Conservation (phyloP, 1,140 invertebrate genomes). For the Nasonia giraulti region DNA sequence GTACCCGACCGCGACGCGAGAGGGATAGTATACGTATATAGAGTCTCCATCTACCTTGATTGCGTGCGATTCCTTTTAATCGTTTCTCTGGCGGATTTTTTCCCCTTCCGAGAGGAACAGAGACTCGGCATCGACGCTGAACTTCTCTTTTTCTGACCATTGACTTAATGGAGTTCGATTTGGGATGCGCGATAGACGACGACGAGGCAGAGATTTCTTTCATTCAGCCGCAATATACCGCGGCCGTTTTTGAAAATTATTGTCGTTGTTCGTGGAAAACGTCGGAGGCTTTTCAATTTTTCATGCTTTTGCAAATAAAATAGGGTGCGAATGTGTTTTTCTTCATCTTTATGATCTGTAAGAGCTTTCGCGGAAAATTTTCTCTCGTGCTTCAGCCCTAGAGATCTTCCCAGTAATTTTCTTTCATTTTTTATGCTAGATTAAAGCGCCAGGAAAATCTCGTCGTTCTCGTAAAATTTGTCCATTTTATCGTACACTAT, state of each 20-base stretch:
- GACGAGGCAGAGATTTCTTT: background rate
- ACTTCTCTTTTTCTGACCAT: background rate
- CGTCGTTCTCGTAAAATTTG: no score
- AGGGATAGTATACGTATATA: background rate
- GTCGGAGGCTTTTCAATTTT: no score
- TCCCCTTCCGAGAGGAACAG: background rate
- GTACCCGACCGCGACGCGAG: background rate
- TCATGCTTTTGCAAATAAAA: no score
- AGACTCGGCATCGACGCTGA: background rate
- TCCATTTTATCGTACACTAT: no score
- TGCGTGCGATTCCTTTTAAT: constrained; percentile 34
- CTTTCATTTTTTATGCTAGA: no score
- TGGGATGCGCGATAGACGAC: background rate
- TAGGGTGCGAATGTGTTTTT: no score
- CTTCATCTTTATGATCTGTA: no score
- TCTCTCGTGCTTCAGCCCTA: no score
- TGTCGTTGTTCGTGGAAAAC: background rate
- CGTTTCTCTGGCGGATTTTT: background rate
- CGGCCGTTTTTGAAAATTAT: background rate
- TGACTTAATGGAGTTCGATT: constrained; percentile 6
- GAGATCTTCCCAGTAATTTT: no score
- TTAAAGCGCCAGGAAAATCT: no score
- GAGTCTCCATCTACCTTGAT: constrained; percentile 18
- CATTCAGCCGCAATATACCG: background rate
- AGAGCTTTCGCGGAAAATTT: no score